Evolutionary conservation across 2,888 invertebrate species (phyloP).

Genomic region (Emmelina monodactyla): DNA sequence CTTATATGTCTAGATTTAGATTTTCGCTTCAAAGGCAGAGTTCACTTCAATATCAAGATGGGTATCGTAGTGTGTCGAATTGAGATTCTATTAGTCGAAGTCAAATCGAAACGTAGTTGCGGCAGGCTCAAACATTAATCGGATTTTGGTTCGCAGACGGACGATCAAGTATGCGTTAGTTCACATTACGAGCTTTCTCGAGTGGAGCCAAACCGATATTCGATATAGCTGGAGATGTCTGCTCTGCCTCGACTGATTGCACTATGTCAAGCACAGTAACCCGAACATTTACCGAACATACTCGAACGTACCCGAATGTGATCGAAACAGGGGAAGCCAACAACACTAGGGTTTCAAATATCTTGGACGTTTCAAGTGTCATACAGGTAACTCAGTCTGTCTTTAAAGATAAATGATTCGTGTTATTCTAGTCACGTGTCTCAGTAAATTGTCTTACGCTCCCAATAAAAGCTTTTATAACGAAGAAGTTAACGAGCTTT

Average conservation of each 20-base stretch:
- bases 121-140: constrained; percentile 50
- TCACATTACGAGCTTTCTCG: constrained; percentile 44
- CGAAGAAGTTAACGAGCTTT: too few relatives aligned
- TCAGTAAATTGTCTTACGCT: too few relatives aligned
- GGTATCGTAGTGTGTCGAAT: constrained; percentile 20
- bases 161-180: constrained; percentile 50
- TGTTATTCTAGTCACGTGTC: too few relatives aligned
- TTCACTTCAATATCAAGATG: background rate
- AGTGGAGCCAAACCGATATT: constrained; percentile 39
- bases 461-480: too few relatives aligned
- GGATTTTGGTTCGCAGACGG: constrained; percentile 48
- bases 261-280: constrained; percentile 41
- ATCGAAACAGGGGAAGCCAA: too few relatives aligned
- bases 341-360: too few relatives aligned
- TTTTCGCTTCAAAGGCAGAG: background rate
- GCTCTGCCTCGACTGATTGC: constrained; percentile 44
- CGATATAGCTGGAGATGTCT: constrained; percentile 47
- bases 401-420: too few relatives aligned
- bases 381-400: too few relatives aligned
- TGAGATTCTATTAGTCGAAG: constrained; percentile 40
- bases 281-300: too few relatives aligned
- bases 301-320: too few relatives aligned
- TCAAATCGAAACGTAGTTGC: constrained; percentile 37
- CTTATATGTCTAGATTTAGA: too few relatives aligned
- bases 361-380: too few relatives aligned